Evolutionary conservation across 2,888 invertebrate species (phyloP).

Genomic region (Eristalinus sepulchralis): DNA sequence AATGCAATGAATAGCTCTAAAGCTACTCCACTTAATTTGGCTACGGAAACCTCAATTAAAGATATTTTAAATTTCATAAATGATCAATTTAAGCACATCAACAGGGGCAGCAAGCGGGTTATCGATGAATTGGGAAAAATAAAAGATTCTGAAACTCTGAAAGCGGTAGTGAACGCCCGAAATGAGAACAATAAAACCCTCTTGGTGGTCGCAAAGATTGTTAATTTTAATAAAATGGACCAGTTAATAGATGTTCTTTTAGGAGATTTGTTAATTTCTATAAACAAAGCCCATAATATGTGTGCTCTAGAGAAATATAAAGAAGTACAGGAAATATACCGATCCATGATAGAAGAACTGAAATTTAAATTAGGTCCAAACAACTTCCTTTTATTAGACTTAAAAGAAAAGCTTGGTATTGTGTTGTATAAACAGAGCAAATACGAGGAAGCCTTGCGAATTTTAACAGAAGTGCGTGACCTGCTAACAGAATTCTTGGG

Average conservation of each 20-base stretch:
- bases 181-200: slow-evolving; percentile 17
- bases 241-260: not conserved
- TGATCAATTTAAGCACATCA: slow-evolving; percentile 6
- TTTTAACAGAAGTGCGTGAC: not conserved
- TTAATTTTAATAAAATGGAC: not conserved
- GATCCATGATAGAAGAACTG: not conserved
- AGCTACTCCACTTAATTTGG: slow-evolving; percentile 15
- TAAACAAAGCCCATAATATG: not conserved
- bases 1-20: not conserved
- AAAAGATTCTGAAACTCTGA: slow-evolving; percentile 6
- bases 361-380: slow-evolving; percentile 3
- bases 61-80: slow-evolving; percentile 3
- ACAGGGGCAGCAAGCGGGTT: not conserved
- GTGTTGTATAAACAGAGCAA: not conserved
- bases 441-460: not conserved
- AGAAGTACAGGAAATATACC: not conserved
- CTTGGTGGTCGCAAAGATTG: not conserved
- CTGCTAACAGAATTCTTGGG: slow-evolving; percentile 7
- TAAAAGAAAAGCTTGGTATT: not conserved
- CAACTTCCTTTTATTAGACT: not conserved
- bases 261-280: not conserved
- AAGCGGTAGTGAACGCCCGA: slow-evolving; percentile 14
- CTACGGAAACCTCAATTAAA: not conserved
- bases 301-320: not conserved
- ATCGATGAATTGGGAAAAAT: not conserved